Conservation (phyloP, 2,888 invertebrate genomes). For the Callyntrura sp. region DNA sequence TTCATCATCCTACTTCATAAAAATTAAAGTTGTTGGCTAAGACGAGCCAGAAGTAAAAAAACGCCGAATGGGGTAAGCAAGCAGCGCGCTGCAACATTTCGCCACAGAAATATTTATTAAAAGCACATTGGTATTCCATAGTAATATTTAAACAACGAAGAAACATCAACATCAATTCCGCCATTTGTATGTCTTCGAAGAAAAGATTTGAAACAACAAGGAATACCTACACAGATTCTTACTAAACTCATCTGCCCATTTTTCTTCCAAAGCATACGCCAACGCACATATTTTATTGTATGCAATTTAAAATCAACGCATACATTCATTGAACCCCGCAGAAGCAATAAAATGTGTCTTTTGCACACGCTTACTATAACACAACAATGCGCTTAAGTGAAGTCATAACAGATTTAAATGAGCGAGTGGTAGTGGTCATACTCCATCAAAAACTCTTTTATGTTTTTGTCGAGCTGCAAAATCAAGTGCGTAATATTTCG, state of each 20-base stretch:
- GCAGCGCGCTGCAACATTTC: not conserved
- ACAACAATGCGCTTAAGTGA: not conserved
- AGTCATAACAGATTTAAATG: not conserved
- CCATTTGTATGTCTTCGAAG: not conserved
- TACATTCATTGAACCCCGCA: not conserved
- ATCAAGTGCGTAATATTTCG: conserved; percentile 36
- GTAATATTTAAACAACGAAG: no score
- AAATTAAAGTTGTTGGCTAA: conserved; percentile 27
- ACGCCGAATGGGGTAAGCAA: not conserved
- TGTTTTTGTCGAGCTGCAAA: conserved; percentile 36
- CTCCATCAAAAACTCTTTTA: conserved; percentile 6
- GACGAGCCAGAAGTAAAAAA: not conserved
- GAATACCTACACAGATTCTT: not conserved
- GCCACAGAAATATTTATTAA: not conserved
- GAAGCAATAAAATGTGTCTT: not conserved
- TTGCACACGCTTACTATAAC: not conserved
- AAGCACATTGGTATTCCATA: conserved; percentile 1
- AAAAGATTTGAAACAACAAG: conserved; percentile 11
- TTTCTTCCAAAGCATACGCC: conserved; percentile 60
- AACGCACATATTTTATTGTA: conserved; percentile 54
- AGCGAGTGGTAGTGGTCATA: not conserved
- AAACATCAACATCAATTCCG: not conserved
- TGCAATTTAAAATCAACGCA: conserved; percentile 21
- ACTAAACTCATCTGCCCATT: conserved; percentile 50
- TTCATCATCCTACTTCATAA: conserved; percentile 46